These are phyloP conservation scores for Macropodus opercularis DNA, from an alignment of 2,797 vertebrate genomes.

Conservation along the genomic window DNA sequence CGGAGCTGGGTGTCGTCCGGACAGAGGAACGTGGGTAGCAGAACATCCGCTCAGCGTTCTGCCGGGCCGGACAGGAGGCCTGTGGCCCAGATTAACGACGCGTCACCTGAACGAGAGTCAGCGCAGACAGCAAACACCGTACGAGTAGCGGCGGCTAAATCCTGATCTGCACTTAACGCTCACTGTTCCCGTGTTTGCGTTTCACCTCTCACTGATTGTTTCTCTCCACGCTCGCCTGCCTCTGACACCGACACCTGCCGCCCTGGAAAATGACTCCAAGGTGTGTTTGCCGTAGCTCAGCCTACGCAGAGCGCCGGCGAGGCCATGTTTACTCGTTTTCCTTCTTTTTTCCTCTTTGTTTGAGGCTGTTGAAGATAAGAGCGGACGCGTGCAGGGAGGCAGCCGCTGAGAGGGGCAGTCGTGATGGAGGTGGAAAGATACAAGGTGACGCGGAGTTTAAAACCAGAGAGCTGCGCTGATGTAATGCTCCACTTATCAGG, in stretches of 20 bases:
- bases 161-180: slow-evolving; percentile 19
- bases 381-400: slow-evolving; percentile 67
- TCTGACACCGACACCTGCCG: slow-evolving; percentile 86
- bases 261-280: slow-evolving; percentile 80
- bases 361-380: slow-evolving; percentile 78
- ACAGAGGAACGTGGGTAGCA: too few species aligned
- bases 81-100: background rate
- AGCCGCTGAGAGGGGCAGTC: slow-evolving; percentile 68
- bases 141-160: background rate
- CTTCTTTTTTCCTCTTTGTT: slow-evolving; percentile 56
- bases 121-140: slow-evolving; percentile 2
- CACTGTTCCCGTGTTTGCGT: slow-evolving; percentile 17
- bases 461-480: slow-evolving; percentile 3
- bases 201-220: slow-evolving; percentile 3
- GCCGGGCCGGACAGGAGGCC: background rate
- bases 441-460: background rate
- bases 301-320: slow-evolving; percentile 64
- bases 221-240: slow-evolving; percentile 47
- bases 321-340: slow-evolving; percentile 72
- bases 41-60: background rate
- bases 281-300: slow-evolving; percentile 80
- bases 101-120: slow-evolving; percentile 2
- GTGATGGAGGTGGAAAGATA: slow-evolving; percentile 43
- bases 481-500: slow-evolving; percentile 3
- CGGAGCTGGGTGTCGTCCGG: too few species aligned